Conservation (phyloP, 1,140 invertebrate species). For the Semibalanus balanoides region DNA sequence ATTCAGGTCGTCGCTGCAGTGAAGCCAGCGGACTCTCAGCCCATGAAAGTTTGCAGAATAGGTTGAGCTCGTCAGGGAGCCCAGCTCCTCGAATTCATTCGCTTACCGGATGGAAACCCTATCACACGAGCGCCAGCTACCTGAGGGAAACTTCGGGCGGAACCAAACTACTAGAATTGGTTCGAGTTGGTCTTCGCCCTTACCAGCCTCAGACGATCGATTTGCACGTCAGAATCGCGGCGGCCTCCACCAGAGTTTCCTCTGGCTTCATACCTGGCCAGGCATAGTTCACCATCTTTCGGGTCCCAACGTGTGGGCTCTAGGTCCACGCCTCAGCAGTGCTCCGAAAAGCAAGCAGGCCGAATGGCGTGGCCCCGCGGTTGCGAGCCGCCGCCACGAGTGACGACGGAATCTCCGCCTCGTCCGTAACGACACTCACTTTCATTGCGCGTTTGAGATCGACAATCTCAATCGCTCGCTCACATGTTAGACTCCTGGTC, state of each 20-base stretch:
- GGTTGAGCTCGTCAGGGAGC: constrained; percentile 58
- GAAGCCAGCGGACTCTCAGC: constrained; percentile 56
- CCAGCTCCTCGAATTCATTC: constrained; percentile 73
- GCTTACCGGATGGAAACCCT: constrained; percentile 40
- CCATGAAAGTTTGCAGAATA: constrained; percentile 84
- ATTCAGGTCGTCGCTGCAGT: constrained; percentile 31
- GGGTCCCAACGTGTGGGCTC: constrained; percentile 62
- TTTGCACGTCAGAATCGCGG: constrained; percentile 82
- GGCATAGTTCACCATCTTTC: constrained; percentile 85
- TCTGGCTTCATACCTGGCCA: constrained; percentile 70
- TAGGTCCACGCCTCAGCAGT: constrained; percentile 38
- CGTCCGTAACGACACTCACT: constrained; percentile 31
- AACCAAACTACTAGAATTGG: constrained; percentile 51
- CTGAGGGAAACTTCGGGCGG: constrained; percentile 80
- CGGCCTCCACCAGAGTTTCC: constrained; percentile 77
- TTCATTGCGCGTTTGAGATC: constrained; percentile 53
- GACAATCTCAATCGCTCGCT: constrained; percentile 53
- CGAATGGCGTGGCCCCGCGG: constrained; percentile 4
- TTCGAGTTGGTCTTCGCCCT: constrained; percentile 89
- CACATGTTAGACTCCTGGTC: constrained; percentile 77
- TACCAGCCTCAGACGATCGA: constrained; percentile 78
- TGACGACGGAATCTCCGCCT: constrained; percentile 8
- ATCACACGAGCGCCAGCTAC: constrained; percentile 50
- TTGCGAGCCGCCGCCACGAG: constrained; percentile 5
- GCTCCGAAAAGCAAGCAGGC: no score